Evolutionary conservation across 2,113 vertebrate species (phyloP), one percentile per base, ranked within the genome.

Genomic region (Salvelinus sp.): DNA sequence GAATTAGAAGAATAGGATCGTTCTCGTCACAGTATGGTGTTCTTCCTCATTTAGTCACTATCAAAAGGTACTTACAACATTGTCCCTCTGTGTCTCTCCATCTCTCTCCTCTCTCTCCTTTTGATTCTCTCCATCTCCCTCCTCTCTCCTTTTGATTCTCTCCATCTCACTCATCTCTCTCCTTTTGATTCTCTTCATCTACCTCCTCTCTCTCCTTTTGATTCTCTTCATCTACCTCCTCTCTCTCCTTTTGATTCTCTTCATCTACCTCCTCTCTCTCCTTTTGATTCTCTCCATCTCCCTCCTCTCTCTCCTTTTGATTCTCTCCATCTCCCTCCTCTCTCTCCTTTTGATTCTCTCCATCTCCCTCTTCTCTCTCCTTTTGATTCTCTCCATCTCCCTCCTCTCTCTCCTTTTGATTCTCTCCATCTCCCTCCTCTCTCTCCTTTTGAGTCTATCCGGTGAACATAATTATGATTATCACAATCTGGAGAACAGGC

Each of bases 401-500:
- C 28, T 30, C 28, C 28, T 30, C 28, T 30, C 28, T 30, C 28
- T 30, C 28, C 28, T 30, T 30, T 30, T 30, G 28, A 30, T 5
- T 30, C 4, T 30, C 28, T 30, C 28, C 4, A 0, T 30, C 28
- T 30, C 28, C 3, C 28, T 30, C 28, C 28, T 30, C 28, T 30
- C 4, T 30, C 30, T 79, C 50, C 23, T 75, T 91, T 87, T 88
- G 73, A 85, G 87, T 88, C 78, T 67, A 65, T 84, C 80, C 71
- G 72, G 74, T 75, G 81, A 73, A 73, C 72, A 82, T 86, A 89
- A 92, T 91, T 91, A 92, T 85, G 75, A 90, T 89, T 87, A 88
- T 87, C 86, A 75, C 87, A 86, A 83, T 87, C 83, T 87, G 80
- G 79, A 85, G 83, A 81, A 81, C 80, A 79, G 77, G 85, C 79